These are phyloP conservation scores for Isichthys henryi DNA, from an alignment of 2,113 vertebrate genomes.

Conservation along the genomic window DNA sequence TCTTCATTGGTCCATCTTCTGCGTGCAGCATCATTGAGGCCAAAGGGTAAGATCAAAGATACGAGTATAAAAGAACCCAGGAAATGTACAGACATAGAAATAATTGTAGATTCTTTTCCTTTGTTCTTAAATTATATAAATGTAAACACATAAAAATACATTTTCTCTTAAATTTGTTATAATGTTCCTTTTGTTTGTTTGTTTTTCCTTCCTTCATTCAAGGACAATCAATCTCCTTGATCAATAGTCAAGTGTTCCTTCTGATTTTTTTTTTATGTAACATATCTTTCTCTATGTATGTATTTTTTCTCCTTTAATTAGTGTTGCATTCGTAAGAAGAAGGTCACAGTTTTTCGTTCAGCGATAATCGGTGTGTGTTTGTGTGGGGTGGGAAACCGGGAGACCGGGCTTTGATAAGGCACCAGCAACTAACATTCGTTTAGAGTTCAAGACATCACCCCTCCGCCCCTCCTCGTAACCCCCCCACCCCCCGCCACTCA, in stretches of 20 bases:
- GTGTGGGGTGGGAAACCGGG: neutral
- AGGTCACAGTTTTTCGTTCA: neutral
- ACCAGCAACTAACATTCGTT: neutral
- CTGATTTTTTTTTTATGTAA: neutral
- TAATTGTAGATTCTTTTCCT: neutral
- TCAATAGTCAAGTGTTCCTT: neutral
- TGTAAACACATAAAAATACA: neutral
- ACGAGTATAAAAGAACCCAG: conserved; percentile 3
- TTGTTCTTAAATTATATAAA: neutral
- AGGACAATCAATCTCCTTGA: neutral
- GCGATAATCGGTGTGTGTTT: neutral
- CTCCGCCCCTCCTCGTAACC: neutral
- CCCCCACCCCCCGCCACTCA: too few relatives aligned
- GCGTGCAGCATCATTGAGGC: conserved; percentile 31
- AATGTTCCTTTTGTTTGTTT: neutral
- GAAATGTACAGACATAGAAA: neutral
- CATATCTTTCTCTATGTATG: neutral
- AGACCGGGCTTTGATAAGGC: neutral
- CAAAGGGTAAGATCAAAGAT: conserved; percentile 6
- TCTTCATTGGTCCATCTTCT: conserved; percentile 8
- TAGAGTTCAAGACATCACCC: neutral
- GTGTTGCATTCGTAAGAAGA: neutral
- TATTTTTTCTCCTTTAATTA: neutral
- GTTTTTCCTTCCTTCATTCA: neutral
- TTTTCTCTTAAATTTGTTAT: neutral